phyloP scores from a whole-genome alignment of 2,888 invertebrate genomes.

The Drosophila mercatorum region DNA sequence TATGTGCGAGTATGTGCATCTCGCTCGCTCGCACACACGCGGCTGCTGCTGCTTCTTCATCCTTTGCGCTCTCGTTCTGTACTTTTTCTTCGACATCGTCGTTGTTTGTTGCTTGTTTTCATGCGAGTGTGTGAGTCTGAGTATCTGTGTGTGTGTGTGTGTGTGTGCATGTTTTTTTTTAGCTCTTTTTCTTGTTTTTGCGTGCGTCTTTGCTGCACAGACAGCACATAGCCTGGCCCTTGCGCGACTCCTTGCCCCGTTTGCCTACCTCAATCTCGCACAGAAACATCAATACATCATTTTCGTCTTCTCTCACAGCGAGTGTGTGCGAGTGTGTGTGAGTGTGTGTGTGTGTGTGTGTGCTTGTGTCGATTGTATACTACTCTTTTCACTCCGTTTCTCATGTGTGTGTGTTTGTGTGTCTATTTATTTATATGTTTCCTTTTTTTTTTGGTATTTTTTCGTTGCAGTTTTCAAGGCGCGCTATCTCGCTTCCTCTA shows the following conservation, averaged over 20 bases:
- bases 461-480: constrained; percentile 59
- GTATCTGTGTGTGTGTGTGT: not conserved
- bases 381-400: constrained; percentile 59
- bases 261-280: constrained; percentile 14
- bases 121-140: not conserved
- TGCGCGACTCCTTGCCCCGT: not conserved
- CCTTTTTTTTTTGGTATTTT: constrained; percentile 41
- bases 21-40: constrained; percentile 37
- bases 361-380: constrained; percentile 52
- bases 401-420: constrained; percentile 12
- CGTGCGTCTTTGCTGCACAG: constrained; percentile 54
- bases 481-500: constrained; percentile 24
- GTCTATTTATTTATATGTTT: constrained; percentile 27
- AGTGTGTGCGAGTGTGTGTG: constrained; percentile 5
- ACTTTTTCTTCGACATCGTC: constrained; percentile 47
- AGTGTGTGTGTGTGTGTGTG: constrained; percentile 3
- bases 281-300: constrained; percentile 75
- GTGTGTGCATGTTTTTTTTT: not conserved
- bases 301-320: constrained; percentile 63
- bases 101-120: constrained; percentile 33
- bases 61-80: constrained; percentile 12
- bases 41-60: not conserved
- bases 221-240: constrained; percentile 13
- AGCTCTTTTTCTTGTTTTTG: constrained; percentile 10
- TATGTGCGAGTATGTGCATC: constrained; percentile 44